These are phyloP conservation scores for Glaucomys volans DNA, from an alignment of 2,113 vertebrate genomes.

Conservation along the genomic window DNA sequence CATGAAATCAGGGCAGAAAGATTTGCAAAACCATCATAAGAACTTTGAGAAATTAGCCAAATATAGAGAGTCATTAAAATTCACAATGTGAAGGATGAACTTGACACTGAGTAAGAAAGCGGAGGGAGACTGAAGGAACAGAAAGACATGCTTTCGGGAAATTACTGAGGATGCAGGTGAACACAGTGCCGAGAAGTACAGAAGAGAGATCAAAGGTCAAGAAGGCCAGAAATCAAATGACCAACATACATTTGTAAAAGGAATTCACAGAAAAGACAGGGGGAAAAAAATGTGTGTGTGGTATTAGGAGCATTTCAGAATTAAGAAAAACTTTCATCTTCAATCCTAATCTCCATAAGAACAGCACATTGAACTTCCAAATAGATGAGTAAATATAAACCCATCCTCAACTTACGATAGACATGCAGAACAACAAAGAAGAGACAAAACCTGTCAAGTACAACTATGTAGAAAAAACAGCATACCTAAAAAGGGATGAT, in stretches of 20 bases:
- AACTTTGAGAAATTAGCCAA: slow-evolving; percentile 46
- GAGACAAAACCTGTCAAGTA: neutral
- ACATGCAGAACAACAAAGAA: neutral
- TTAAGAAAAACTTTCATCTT: slow-evolving; percentile 4
- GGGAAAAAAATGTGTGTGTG: neutral
- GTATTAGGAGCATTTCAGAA: neutral
- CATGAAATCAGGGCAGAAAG: neutral
- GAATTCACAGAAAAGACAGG: neutral
- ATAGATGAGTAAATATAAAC: neutral
- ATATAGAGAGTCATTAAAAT: neutral
- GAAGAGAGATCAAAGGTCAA: neutral
- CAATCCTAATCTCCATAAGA: neutral
- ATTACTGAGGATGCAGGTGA: neutral
- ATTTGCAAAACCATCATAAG: neutral
- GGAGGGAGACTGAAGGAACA: neutral
- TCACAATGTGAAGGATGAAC: neutral
- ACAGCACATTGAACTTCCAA: neutral
- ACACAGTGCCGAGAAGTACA: neutral
- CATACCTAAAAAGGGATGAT: neutral
- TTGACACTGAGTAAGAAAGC: neutral
- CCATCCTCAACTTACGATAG: neutral
- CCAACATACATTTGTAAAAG: neutral
- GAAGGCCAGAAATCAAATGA: neutral
- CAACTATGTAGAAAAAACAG: neutral
- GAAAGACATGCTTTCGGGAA: neutral